Conservation (phyloP, 2,113 vertebrate genomes). For the Phaethon lepturus region DNA sequence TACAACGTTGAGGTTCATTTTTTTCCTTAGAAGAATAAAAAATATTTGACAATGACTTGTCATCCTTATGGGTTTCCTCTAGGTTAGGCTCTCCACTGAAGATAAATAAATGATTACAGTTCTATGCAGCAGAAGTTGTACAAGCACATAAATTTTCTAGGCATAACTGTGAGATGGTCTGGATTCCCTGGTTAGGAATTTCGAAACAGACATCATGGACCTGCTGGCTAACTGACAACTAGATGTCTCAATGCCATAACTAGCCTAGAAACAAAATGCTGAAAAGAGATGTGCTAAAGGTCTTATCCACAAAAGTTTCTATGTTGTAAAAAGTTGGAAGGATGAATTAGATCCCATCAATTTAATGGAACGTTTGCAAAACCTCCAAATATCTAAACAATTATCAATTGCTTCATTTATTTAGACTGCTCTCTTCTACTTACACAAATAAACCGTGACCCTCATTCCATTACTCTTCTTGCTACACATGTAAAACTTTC, state of each 20-base stretch:
- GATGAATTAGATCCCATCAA: constrained; percentile 2
- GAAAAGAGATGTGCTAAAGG: not conserved
- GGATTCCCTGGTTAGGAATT: not conserved
- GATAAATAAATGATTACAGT: not conserved
- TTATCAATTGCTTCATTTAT: constrained; percentile 57
- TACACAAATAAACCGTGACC: constrained; percentile 48
- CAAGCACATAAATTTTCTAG: not conserved
- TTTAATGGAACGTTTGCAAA: constrained; percentile 45
- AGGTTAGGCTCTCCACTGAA: not conserved
- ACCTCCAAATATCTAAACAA: constrained; percentile 31
- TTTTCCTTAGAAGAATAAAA: not conserved
- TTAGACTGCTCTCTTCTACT: constrained; percentile 38
- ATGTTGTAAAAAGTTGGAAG: not conserved
- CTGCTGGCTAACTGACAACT: not conserved
- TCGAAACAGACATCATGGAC: not conserved
- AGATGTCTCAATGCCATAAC: not conserved
- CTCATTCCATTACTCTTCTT: constrained; percentile 28
- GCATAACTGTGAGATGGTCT: not conserved
- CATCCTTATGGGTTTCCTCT: not conserved
- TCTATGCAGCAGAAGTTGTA: not conserved
- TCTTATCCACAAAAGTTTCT: not conserved
- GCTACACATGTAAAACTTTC: not conserved
- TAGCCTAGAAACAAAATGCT: not conserved
- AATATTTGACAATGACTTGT: not conserved
- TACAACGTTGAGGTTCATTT: not conserved